These are phyloP conservation scores for Okapia johnstoni DNA, from an alignment of 2,113 vertebrate species.

Conservation along the genomic window DNA sequence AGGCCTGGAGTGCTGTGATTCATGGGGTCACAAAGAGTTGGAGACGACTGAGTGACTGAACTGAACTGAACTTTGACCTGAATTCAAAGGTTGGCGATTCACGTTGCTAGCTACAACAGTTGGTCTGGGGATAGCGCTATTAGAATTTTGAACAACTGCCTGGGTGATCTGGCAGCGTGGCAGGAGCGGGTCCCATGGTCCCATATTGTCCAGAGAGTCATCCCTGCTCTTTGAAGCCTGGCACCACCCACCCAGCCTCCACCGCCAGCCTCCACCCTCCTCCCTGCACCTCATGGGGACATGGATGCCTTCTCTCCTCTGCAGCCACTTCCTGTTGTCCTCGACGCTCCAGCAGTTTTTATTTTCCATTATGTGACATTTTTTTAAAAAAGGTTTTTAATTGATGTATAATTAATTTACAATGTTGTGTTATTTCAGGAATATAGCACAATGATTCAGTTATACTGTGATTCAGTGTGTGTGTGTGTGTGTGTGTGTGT, in stretches of 20 bases:
- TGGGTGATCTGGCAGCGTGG: background rate
- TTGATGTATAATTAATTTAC: background rate
- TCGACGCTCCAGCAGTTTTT: background rate
- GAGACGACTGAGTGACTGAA: too few species aligned
- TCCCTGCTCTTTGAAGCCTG: background rate
- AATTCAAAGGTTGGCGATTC: background rate
- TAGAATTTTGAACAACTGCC: background rate
- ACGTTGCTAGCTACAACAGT: too few species aligned
- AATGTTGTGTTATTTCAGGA: background rate
- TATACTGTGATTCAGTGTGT: background rate
- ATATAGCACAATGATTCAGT: background rate
- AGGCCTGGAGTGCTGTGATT: too few species aligned
- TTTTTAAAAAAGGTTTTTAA: background rate
- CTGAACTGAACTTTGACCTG: background rate
- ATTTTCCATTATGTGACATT: background rate
- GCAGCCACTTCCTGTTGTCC: background rate
- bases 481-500: background rate
- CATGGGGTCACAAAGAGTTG: too few species aligned
- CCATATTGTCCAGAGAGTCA: background rate
- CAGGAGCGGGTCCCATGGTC: fast-evolving
- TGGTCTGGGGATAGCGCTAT: background rate
- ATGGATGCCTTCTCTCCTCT: background rate
- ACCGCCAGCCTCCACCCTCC: fast-evolving
- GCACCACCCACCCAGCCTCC: fast-evolving
- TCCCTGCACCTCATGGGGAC: background rate